Conservation (phyloP, 2,888 invertebrate genomes). For the Nemotelus nigrinus region DNA sequence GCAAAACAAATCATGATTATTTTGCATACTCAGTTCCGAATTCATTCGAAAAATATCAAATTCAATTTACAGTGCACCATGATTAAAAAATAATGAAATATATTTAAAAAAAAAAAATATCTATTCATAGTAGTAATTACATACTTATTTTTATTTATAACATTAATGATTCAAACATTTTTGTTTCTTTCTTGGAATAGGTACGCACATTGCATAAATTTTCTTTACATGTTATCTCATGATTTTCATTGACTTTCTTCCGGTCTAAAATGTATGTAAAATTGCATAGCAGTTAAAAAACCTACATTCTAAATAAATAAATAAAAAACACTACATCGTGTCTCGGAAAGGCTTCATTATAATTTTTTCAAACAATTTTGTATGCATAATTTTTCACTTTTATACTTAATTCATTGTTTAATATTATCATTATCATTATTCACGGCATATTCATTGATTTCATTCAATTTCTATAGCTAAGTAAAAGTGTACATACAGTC, state of each 20-base stretch:
- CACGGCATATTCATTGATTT: not conserved
- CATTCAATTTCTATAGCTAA: slow-evolving; percentile 13
- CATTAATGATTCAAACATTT: no score
- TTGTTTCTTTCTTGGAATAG: slow-evolving; percentile 9
- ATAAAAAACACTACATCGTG: slow-evolving; percentile 35
- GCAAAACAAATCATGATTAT: no score
- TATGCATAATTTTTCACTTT: slow-evolving; percentile 6
- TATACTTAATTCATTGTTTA: not conserved
- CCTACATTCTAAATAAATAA: slow-evolving; percentile 44
- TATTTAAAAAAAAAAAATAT: no score
- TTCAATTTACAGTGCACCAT: no score
- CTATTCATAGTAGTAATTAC: not conserved
- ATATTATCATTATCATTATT: slow-evolving; percentile 13
- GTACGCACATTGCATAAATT: slow-evolving; percentile 15
- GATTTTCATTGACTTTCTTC: not conserved
- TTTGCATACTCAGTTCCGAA: no score
- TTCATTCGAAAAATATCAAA: no score
- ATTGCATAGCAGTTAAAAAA: slow-evolving; percentile 44
- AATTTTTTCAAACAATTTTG: not conserved
- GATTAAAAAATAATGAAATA: no score
- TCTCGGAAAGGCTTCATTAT: slow-evolving; percentile 23
- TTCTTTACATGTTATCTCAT: not conserved
- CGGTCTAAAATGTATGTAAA: slow-evolving; percentile 13
- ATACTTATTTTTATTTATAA: no score
- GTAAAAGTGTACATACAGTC: slow-evolving; percentile 39